Evolutionary conservation across 2,113 vertebrate genomes (phyloP), one percentile per base, ranked within the genome.

Genomic region (Solea solea): DNA sequence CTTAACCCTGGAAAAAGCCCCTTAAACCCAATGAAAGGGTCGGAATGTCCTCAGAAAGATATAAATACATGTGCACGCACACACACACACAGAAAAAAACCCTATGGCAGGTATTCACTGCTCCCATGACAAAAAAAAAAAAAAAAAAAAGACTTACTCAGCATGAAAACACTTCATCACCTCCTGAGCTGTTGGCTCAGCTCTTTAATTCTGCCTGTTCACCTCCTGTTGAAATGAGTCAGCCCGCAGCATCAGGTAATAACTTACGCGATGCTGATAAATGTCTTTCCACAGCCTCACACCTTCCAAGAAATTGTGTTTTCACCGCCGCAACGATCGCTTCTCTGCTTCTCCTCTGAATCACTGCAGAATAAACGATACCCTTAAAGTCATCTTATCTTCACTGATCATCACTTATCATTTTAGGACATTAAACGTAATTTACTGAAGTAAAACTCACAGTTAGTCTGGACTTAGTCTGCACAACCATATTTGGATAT

Each of bases 71-170:
- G 34, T 4, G 34, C 55, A 73, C 69, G 58, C 50, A 34, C 27
- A 67, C 57, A 42, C 8, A 34, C 27, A 67, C 57, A 42, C 8
- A 42, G 7, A 5, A 62, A 77, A 21, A 21, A 21, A 34, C 34
- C 81, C 81, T 72, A 56, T 71, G 67, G 83, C 76, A 85, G 82
- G 56, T 74, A 76, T 25, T 46, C 13, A 11, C 55, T 6, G 5
- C 13, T 5, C 27, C 48, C 14, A 54, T 16, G 12, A 52, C 21
- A 21, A 21, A 21, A 21, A 21, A 21, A 64, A 81, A 21, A 21
- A 21, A 21, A 21, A 21, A 64, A 81, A 66, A 60, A 76, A 25
- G 41, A 64, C 77, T 90, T 79, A 86, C 56, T 90, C 88, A 88
- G 84, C 91, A 82, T 64, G 49, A 76, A 72, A 67, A 75, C 15